Evolutionary conservation across 2,888 invertebrate species (phyloP), one percentile per base, ranked within the genome.

Genomic region (Atrina japonica): DNA sequence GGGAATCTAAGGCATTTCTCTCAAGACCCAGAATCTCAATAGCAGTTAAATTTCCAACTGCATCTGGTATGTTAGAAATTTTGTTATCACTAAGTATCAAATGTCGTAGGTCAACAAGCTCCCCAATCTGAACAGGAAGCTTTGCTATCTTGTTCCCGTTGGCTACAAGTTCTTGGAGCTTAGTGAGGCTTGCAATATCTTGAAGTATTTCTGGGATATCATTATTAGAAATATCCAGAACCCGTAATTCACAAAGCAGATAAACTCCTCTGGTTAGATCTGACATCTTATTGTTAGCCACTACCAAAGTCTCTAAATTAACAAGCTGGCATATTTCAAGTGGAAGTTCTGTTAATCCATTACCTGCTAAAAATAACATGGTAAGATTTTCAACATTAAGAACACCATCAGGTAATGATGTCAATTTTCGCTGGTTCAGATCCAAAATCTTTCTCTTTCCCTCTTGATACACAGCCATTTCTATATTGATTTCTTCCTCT

Each of bases 191-290:
- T 16, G 78, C 70, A 29, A 88, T 68, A 50, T 84, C 86, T 2
- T 76, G 66, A 0, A 86, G 79, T 16, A 88, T 65, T 16, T 76
- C 78, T 3, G 66, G 67, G n/a, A 89, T 77, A 41, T 84, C 81
- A 67, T 89, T 89, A 30, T 84, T 83, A 9, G 87, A 86, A 6
- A 88, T 55, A 59, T 88, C 87, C 16, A 89, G 71, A 7, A 84
- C 64, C 66, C 82, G 74, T 3, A 86, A 66, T 9, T 81, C 78
- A 14, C 71, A 68, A n/a, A 88, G 70, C 1, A 75, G 65, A 64
- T 83, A 85, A 3, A 86, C 41, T 6, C 74, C 74, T 7, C 81
- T 70, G 65, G 76, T 83, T 9, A 88, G 43, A 11, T 73, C 68
- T 29, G 69, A 77, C 6, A 88, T 65, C 27, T 80, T 75, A 70